These are phyloP conservation scores for Petrocephalus sullivani DNA, from an alignment of 2,797 vertebrate species.

Conservation along the genomic window DNA sequence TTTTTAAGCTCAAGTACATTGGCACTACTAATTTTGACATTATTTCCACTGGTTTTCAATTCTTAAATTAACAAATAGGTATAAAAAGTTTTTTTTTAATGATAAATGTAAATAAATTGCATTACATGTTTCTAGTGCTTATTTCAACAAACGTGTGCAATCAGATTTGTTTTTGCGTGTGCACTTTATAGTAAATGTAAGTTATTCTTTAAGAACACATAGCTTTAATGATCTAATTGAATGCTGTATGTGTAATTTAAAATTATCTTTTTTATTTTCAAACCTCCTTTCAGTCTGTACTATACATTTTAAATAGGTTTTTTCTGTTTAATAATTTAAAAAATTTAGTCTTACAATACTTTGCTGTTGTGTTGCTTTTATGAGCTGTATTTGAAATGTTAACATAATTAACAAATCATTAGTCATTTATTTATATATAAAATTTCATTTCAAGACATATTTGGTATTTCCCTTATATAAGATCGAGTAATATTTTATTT, in stretches of 20 bases:
- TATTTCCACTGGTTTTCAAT: not conserved
- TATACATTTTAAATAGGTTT: not conserved
- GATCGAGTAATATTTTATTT: not conserved
- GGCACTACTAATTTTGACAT: not conserved
- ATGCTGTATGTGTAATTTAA: not conserved
- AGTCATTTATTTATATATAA: not conserved
- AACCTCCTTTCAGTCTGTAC: not conserved
- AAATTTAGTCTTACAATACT: conserved; percentile 17
- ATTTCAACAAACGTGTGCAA: conserved; percentile 4
- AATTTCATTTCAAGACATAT: not conserved
- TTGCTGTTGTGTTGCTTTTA: not conserved
- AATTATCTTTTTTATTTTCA: conserved; percentile 2
- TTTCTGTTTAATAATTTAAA: conserved; percentile 5
- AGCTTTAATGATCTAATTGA: not conserved
- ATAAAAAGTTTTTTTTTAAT: not conserved
- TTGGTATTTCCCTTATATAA: not conserved
- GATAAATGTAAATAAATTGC: not conserved
- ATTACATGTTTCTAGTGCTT: not conserved
- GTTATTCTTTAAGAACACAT: not conserved
- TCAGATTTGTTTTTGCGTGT: conserved; percentile 6
- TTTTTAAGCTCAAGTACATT: not conserved
- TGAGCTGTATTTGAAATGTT: not conserved
- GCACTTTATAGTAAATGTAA: conserved; percentile 13
- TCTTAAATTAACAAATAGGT: not conserved
- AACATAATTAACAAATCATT: not conserved